These are phyloP conservation scores for Nephrotoma appendiculata DNA, from an alignment of 2,888 invertebrate species.

Conservation along the genomic window DNA sequence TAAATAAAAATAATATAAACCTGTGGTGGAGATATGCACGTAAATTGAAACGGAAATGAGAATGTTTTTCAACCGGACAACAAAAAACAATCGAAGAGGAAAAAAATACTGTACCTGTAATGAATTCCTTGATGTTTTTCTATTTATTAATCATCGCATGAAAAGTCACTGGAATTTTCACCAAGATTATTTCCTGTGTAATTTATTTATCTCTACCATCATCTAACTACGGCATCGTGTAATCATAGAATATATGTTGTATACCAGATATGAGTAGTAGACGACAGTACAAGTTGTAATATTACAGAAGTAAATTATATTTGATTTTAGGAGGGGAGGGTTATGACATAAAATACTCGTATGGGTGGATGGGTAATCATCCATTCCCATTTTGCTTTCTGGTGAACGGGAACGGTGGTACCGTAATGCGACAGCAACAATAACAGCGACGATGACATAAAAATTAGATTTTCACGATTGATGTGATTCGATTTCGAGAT, in stretches of 20 bases:
- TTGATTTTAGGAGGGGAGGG: background rate
- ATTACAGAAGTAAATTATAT: background rate
- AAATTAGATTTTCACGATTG: background rate
- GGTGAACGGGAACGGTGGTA: background rate
- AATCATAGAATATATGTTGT: background rate
- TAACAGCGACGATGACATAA: background rate
- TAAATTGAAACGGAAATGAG: background rate
- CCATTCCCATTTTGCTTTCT: background rate
- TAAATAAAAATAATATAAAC: background rate
- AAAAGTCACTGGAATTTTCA: background rate
- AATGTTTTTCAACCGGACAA: background rate
- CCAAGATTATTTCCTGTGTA: background rate
- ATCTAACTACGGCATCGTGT: background rate
- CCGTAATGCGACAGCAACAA: background rate
- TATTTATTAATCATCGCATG: background rate
- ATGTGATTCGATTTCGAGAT: background rate
- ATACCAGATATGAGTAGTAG: background rate
- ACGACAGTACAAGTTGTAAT: too few relatives aligned
- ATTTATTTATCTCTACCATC: background rate
- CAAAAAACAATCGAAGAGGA: background rate
- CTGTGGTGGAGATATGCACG: background rate
- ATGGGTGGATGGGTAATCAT: background rate
- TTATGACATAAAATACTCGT: background rate
- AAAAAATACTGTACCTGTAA: background rate
- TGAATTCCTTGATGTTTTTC: background rate